Evolutionary conservation across 1,140 invertebrate genomes (phyloP), one percentile per base, ranked within the genome.

Genomic region (Augochlora pura): DNA sequence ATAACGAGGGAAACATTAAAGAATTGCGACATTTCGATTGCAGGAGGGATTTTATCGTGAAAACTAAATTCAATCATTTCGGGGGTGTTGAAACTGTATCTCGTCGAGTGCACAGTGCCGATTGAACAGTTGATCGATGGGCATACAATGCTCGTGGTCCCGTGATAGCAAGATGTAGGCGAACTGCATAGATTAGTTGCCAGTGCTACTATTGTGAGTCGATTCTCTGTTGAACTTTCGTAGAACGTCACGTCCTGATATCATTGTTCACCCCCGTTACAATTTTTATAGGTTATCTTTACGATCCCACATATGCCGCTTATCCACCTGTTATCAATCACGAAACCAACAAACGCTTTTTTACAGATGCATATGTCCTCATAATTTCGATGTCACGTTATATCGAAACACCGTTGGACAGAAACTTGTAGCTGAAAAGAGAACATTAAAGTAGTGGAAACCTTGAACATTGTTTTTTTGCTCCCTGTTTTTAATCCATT

Each of bases 261-360:
- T 25, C 23, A 23, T 60, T 63, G 54, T 70, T 32, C 54, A 38
- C 18, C 2, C 27, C 57, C 6, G n/a, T 54, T 27, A 5, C 32
- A 54, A 42, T 6, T 54, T 79, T 82, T 82, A 57, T 82, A 82
- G 80, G 80, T 82, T 82, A 82, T 68, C 32, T 49, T 68, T 12
- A 27, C 32, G 21, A 14, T 42, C 52, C 62, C 62, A 46, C 38
- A 64, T 52, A 67, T 69, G 59, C 64, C 69, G 64, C 69, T 73
- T 62, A n/a, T 82, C 76, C 80, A 82, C 69, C 76, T 82, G 76
- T 82, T 82, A 79, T 62, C 63, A 54, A 21, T 70, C 39, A 49
- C 16, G 66, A 7, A 52, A 23, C 72, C 32, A 49, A 32, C 14
- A 66, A 79, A 66, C 16, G 46, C 12, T 46, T 38, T 39, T 66